These are phyloP conservation scores for Egretta garzetta DNA, from an alignment of 2,113 vertebrate species.

Conservation along the genomic window DNA sequence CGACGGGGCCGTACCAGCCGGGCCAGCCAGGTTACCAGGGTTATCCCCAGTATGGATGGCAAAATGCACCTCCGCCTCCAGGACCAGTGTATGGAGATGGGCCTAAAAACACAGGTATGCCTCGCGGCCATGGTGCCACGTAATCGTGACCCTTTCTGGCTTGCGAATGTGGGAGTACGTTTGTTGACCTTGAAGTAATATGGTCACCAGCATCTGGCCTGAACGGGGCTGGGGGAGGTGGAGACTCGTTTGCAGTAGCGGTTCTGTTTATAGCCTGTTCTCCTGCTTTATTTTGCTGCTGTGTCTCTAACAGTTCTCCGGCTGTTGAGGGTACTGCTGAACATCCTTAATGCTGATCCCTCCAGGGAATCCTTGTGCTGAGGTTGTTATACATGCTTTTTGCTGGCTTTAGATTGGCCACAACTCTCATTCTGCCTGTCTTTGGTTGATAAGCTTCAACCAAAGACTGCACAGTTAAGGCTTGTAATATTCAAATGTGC, in stretches of 20 bases:
- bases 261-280: neutral
- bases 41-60: constrained; percentile 83
- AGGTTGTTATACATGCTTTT: neutral
- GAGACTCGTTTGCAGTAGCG: neutral
- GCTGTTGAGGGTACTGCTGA: neutral
- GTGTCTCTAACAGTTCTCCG: neutral
- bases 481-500: neutral
- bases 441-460: neutral
- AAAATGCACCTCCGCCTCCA: constrained; percentile 83
- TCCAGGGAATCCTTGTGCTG: neutral
- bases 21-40: constrained; percentile 86
- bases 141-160: neutral
- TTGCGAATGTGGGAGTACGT: neutral
- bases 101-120: constrained; percentile 93
- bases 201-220: neutral
- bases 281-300: neutral
- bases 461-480: neutral
- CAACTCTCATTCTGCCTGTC: neutral
- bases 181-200: neutral
- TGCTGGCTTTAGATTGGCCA: neutral
- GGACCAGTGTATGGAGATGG: constrained; percentile 84
- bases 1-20: constrained; percentile 82
- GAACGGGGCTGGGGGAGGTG: too few relatives aligned
- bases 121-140: neutral
- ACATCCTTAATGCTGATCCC: neutral